Evolutionary conservation across 2,888 invertebrate genomes (phyloP).

Genomic region (Osedax frankpressi): DNA sequence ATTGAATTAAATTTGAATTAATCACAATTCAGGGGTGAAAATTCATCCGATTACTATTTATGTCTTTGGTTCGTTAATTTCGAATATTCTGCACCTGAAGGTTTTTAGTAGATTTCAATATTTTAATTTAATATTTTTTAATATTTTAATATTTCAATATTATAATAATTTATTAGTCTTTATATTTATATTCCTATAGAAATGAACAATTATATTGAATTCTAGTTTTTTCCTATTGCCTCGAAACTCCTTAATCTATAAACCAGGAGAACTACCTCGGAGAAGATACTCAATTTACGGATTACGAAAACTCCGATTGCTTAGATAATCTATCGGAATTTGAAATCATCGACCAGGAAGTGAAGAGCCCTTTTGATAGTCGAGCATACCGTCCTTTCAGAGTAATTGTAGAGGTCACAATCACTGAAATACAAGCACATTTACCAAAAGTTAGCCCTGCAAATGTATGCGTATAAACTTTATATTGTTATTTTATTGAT

Average conservation of each 20-base stretch:
- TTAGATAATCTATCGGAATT: not conserved
- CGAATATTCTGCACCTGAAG: conserved; percentile 76
- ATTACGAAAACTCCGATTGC: conserved; percentile 52
- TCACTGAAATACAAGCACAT: conserved; percentile 91
- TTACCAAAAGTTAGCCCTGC: conserved; percentile 60
- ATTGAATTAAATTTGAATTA: too few relatives aligned
- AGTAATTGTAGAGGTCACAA: conserved; percentile 77
- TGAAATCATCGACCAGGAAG: not conserved
- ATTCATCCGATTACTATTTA: conserved; percentile 76
- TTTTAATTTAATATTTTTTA: too few relatives aligned
- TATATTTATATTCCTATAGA: too few relatives aligned
- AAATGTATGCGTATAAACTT: not conserved
- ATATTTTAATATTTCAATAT: too few relatives aligned
- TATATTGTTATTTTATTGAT: not conserved
- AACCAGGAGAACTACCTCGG: conserved; percentile 85
- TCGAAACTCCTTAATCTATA: too few relatives aligned
- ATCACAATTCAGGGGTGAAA: conserved; percentile 49
- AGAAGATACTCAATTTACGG: conserved; percentile 81
- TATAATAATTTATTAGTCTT: too few relatives aligned
- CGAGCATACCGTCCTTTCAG: conserved; percentile 75
- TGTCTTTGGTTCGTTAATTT: conserved; percentile 78
- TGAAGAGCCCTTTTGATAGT: conserved; percentile 58
- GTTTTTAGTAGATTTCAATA: too few relatives aligned
- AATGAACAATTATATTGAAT: too few relatives aligned
- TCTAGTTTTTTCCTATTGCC: too few relatives aligned